These are phyloP conservation scores for Bufotes viridis DNA, from an alignment of 2,797 vertebrate genomes.

Conservation along the genomic window DNA sequence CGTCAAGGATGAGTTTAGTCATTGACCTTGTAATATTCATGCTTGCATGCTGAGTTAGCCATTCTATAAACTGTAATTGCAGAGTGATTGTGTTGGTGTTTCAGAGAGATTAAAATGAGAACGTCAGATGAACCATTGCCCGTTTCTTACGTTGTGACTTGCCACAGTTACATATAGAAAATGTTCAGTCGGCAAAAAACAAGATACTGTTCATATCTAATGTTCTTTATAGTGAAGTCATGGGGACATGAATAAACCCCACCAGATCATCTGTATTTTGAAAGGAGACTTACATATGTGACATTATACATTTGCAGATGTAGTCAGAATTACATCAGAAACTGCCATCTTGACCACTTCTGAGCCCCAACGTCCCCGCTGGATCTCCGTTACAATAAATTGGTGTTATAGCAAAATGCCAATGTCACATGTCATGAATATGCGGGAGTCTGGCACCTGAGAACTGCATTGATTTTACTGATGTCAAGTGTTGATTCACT, in stretches of 20 bases:
- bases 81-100: background rate
- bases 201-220: no score
- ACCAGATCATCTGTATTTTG: no score
- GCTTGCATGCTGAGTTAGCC: background rate
- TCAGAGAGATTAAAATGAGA: background rate
- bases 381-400: background rate
- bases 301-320: no score
- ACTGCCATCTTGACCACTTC: background rate
- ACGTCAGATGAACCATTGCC: background rate
- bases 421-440: background rate
- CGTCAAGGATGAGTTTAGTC: conserved; percentile 32
- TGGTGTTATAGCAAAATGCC: background rate
- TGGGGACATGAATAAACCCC: no score
- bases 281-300: no score
- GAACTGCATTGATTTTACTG: background rate
- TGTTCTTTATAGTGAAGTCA: no score
- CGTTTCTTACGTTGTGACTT: no score
- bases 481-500: no score
- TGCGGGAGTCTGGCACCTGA: background rate
- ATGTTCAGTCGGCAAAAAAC: no score
- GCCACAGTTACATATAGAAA: no score
- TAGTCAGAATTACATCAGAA: background rate
- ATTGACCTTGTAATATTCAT: conserved; percentile 34
- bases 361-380: background rate
- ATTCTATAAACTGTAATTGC: background rate